Evolutionary conservation across 2,797 vertebrate genomes (phyloP), one percentile per base, ranked within the genome.

Genomic region (Danio albolineatus): DNA sequence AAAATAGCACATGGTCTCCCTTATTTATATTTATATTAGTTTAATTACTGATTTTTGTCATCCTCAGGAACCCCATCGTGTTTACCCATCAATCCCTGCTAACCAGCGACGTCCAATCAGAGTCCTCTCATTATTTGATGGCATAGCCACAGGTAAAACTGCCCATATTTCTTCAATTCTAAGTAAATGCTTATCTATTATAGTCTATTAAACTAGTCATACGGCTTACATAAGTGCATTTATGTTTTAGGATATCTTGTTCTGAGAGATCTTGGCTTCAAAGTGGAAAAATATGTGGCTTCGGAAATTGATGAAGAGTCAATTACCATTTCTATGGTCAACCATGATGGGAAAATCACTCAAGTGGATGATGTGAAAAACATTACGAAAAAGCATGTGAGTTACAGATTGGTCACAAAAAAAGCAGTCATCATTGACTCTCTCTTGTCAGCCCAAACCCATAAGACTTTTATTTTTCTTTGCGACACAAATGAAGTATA

Each of bases 81-180:
- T 98, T 84, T 98, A 96, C 84, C 96, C 97, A 0, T 95, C 93
- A 0, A 93, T 98, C 82, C 94, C 95, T 0, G 93, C 95, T 10
- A 92, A 89, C 0, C 90, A 89, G 65, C 93, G 96, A 75, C 89
- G 90, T 56, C 96, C 97, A 0, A 83, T 98, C 36, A 85, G 94
- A 81, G 97, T 98, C 13, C 92, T 98, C 16, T 97, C 97, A 0
- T 91, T 98, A 48, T 98, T 98, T 1, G 96, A 98, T 43, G 97
- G 97, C 61, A 96, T 98, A 2, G 92, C 94, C 0, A 96, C 97
- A 87, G 97, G 97, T 97, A 78, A 90, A 13, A 36, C 16, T 12
- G 5, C 12, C 16, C 4, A 6, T 49, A 7, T 54, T 41, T n/a
- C 2, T 21, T 4, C 17, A 3, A 5, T 53, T 38, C 49, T 54